phyloP scores from a whole-genome alignment of 2,888 invertebrate species.

The Tenthredo distinguenda region DNA sequence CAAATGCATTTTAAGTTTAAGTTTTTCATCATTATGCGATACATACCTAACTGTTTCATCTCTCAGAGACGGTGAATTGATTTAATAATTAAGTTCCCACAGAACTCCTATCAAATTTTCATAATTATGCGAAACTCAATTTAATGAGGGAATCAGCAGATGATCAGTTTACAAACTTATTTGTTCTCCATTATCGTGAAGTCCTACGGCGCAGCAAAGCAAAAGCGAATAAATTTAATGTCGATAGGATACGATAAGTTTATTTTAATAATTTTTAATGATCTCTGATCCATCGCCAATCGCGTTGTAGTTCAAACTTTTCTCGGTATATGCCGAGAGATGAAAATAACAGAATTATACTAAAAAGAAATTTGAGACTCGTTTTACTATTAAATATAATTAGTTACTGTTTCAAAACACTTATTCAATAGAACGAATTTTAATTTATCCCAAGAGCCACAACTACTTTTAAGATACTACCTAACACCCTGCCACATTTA shows the following conservation, averaged over 20 bases:
- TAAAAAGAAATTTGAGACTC: slow-evolving; percentile 37
- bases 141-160: background rate
- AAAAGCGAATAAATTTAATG: background rate
- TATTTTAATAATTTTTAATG: background rate
- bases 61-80: background rate
- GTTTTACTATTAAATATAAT: slow-evolving; percentile 26
- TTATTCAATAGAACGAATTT: background rate
- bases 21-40: background rate
- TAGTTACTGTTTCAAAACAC: background rate
- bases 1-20: background rate
- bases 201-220: background rate
- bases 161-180: background rate
- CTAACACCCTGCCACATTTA: background rate
- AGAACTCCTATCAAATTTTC: background rate
- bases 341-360: background rate
- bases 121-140: background rate
- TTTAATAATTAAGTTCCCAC: background rate
- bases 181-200: background rate
- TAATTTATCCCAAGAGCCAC: background rate
- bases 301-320: slow-evolving; percentile 33
- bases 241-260: background rate
- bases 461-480: slow-evolving; percentile 1
- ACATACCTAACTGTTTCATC: background rate
- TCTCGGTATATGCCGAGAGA: background rate
- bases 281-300: slow-evolving; percentile 8